Conservation (phyloP, 35 echinoderm and acorn worm species). For the Stichopus chloronotus region DNA sequence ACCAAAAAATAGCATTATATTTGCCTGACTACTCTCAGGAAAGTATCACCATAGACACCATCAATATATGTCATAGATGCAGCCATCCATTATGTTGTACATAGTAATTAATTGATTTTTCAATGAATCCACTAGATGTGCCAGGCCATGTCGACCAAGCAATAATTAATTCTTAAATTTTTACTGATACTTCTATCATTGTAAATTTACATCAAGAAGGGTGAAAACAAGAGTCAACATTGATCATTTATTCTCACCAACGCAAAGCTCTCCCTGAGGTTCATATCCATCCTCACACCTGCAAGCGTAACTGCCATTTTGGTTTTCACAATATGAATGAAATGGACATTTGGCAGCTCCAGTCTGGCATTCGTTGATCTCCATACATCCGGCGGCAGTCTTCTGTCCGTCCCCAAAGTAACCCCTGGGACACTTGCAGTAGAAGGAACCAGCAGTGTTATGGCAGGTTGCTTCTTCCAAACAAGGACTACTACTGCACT, state of each 20-base stretch:
- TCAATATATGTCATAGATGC: too few relatives aligned
- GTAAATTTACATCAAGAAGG: too few relatives aligned
- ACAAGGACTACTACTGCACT: background rate
- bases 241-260: background rate
- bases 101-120: too few relatives aligned
- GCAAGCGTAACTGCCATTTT: background rate
- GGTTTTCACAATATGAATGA: constrained; percentile 15
- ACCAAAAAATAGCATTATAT: too few relatives aligned
- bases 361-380: background rate
- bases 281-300: background rate
- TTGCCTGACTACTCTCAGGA: too few relatives aligned
- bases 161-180: too few relatives aligned
- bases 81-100: too few relatives aligned
- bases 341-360: background rate
- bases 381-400: background rate
- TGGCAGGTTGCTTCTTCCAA: background rate
- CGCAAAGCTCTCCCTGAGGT: background rate
- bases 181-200: too few relatives aligned
- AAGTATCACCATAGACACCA: too few relatives aligned
- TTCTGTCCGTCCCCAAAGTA: constrained; percentile 19
- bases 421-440: constrained; percentile 3
- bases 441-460: constrained; percentile 9
- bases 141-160: too few relatives aligned
- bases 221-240: too few relatives aligned
- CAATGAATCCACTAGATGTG: too few relatives aligned